These are phyloP conservation scores for Trialeurodes vaporariorum DNA, from an alignment of 1,140 invertebrate genomes.

Conservation along the genomic window DNA sequence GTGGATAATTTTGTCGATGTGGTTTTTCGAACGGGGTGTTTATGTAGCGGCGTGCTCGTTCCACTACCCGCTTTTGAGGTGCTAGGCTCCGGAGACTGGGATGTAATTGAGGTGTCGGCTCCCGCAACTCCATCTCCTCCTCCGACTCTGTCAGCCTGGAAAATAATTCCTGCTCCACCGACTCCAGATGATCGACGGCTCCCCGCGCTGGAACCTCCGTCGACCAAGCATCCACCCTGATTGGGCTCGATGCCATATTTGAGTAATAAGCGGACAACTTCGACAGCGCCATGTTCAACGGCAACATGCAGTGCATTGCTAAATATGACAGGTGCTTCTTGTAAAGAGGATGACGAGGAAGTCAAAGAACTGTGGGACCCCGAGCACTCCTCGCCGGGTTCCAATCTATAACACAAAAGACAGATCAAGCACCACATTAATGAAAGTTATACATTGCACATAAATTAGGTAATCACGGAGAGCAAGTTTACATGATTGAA, in stretches of 20 bases:
- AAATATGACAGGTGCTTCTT: constrained; percentile 36
- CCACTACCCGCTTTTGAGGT: no score
- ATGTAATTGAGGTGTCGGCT: constrained; percentile 8
- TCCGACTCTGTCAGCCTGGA: no score
- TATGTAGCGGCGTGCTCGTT: no score
- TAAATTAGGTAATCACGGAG: no score
- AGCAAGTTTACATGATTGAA: no score
- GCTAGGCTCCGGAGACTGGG: no score
- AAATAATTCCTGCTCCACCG: no score
- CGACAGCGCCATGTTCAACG: constrained; percentile 41
- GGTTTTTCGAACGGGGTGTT: no score
- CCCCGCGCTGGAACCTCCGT: constrained; percentile 15
- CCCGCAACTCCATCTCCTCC: constrained; percentile 12
- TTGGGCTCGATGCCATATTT: constrained; percentile 44
- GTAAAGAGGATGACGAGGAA: constrained; percentile 16
- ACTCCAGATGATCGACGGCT: constrained; percentile 8
- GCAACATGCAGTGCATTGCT: constrained; percentile 45
- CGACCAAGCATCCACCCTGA: constrained; percentile 34
- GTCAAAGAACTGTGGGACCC: constrained; percentile 11
- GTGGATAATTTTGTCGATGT: no score
- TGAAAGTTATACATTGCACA: no score
- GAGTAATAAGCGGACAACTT: constrained; percentile 42
- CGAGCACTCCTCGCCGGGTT: constrained; percentile 13
- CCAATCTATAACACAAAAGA: constrained; percentile 21
- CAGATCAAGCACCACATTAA: constrained; percentile 5